phyloP scores from a whole-genome alignment of 2,888 invertebrate species.

The Rhagonycha fulva region DNA sequence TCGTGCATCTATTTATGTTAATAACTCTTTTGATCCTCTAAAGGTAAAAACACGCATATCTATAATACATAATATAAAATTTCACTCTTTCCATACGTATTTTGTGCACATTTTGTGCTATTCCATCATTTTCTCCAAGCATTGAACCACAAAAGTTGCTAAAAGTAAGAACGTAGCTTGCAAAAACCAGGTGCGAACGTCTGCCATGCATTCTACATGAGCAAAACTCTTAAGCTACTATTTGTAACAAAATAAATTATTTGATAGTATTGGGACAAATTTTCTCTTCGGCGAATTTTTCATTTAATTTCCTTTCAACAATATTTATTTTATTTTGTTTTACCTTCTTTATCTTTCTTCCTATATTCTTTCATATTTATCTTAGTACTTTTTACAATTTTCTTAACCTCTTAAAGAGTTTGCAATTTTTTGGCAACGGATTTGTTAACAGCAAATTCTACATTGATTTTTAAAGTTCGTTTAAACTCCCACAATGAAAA shows the following conservation, averaged over 20 bases:
- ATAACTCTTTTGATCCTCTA: constrained; percentile 67
- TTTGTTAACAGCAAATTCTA: background rate
- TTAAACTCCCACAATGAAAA: background rate
- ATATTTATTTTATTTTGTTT: background rate
- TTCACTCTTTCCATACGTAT: background rate
- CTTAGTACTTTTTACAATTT: background rate
- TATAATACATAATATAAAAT: background rate
- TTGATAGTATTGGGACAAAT: background rate
- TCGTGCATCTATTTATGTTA: constrained; percentile 67
- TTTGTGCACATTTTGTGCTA: background rate
- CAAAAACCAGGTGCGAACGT: background rate
- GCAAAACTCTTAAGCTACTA: background rate
- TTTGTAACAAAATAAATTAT: background rate
- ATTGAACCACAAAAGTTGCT: background rate
- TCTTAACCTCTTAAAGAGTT: background rate
- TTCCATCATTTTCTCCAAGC: background rate
- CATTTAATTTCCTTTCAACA: background rate
- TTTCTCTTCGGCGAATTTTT: background rate
- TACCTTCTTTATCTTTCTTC: background rate
- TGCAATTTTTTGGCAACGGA: background rate
- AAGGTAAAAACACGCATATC: constrained; percentile 58
- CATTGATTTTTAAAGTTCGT: constrained; percentile 1
- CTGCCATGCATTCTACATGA: background rate
- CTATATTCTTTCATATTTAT: background rate
- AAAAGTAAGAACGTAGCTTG: background rate